Evolutionary conservation across 2,888 invertebrate genomes (phyloP).

Genomic region (Cephonodes hylas): DNA sequence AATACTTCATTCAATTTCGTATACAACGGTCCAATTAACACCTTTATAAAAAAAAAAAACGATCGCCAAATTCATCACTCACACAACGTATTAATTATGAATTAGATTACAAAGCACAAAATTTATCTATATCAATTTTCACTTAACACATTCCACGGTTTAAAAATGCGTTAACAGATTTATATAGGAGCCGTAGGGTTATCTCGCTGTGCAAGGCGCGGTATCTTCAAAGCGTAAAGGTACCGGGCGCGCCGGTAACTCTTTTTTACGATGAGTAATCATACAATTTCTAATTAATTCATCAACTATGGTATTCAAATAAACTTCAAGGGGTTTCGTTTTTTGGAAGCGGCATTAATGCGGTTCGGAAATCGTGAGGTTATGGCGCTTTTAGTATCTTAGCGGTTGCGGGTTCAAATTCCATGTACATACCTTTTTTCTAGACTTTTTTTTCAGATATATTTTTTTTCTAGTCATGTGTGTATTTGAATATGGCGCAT

Average conservation of each 20-base stretch:
- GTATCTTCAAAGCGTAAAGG: constrained; percentile 40
- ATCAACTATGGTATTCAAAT: constrained; percentile 42
- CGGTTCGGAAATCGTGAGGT: too few species aligned
- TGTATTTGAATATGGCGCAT: too few species aligned
- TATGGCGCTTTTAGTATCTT: too few species aligned
- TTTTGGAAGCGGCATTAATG: background rate
- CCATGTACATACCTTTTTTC: too few species aligned
- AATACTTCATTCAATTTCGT: too few species aligned
- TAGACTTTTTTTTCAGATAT: too few species aligned
- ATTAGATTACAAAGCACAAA: constrained; percentile 12
- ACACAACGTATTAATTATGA: background rate
- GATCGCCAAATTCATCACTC: background rate
- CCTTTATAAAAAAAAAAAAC: background rate
- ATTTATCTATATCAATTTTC: constrained; percentile 26
- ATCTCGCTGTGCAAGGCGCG: constrained; percentile 28
- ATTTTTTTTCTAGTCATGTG: too few species aligned
- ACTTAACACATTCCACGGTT: constrained; percentile 42
- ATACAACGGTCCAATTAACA: too few species aligned
- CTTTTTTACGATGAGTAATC: constrained; percentile 41
- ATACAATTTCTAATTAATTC: constrained; percentile 50
- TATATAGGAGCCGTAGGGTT: constrained; percentile 27
- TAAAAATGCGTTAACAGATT: constrained; percentile 48
- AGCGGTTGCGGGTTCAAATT: too few species aligned
- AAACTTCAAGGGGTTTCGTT: constrained; percentile 26
- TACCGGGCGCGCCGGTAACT: too few species aligned